Evolutionary conservation across 2,888 invertebrate genomes (phyloP).

Genomic region (Arge pagana): DNA sequence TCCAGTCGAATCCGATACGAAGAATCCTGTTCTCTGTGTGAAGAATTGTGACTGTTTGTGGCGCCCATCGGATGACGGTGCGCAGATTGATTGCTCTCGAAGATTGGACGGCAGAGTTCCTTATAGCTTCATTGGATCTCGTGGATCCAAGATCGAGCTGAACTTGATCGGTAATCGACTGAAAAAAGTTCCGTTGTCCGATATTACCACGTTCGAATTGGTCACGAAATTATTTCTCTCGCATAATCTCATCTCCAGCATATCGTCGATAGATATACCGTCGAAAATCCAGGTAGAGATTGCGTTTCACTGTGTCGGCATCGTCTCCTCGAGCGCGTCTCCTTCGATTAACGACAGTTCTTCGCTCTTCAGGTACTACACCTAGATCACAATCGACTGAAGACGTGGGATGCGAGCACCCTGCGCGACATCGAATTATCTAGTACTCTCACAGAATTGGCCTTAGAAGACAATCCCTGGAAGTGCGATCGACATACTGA

Average conservation of each 20-base stretch:
- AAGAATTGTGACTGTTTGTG: conserved; percentile 61
- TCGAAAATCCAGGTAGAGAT: conserved; percentile 54
- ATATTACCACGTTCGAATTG: conserved; percentile 57
- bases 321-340: too few relatives aligned
- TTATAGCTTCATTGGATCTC: conserved; percentile 31
- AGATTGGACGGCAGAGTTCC: conserved; percentile 60
- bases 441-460: conserved; percentile 58
- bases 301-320: too few relatives aligned
- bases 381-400: conserved; percentile 64
- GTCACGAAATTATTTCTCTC: conserved; percentile 61
- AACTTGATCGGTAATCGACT: conserved; percentile 58
- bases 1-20: conserved; percentile 48
- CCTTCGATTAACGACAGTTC: conserved; percentile 9
- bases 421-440: conserved; percentile 58
- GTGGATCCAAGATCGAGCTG: conserved; percentile 56
- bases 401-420: conserved; percentile 56
- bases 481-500: conserved; percentile 69
- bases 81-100: conserved; percentile 63
- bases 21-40: conserved; percentile 57
- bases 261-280: conserved; percentile 57
- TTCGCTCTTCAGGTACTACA: conserved; percentile 58
- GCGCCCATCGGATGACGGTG: conserved; percentile 57
- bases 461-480: conserved; percentile 71
- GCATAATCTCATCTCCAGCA: conserved; percentile 58
- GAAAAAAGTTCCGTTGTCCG: conserved; percentile 48